Base-by-base conservation (phyloP, 92 coral and sea anemone genomes). In the Parazoanthus atlanticus region DNA sequence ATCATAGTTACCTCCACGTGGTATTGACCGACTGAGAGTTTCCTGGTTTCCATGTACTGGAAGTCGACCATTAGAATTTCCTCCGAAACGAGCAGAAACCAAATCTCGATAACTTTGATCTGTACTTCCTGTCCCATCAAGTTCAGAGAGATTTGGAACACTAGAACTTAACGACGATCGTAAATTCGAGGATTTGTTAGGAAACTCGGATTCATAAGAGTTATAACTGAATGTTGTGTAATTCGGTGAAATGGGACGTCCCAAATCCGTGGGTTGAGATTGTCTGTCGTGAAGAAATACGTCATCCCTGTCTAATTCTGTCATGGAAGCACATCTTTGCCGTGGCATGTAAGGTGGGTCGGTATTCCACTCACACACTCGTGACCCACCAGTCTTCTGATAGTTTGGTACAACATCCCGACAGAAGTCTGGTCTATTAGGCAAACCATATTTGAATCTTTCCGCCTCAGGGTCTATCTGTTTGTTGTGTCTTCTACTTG, bases 261-360 rank as follows among this genome's bases (percentile, higher is more conserved):
- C 66, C 66, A 67, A 70, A 28, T 23, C 46, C 5, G 3, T 84
- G 3, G 86, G 11, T 12, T 23, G 49, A 23, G 33, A 41, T 29
- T 3, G 86, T 21, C 32, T 38, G 17, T 46, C 40, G 8, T 40
- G 43, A 11, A 9, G 31, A 29, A 40, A 10, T 4, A 23, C 21
- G 11, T 21, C 32, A 8, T 70, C 66, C 26, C 40, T 71, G 31
- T 84, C 40, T 47, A 84, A 46, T 21, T 40, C 67, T 29, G 87
- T 69, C 46, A 84, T 3, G 13, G 87, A 84, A 47, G 78, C 49
- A 41, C 87, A 69, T 69, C 87, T 84, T 70, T 84, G 78, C 16
- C 28, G 64, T 33, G 32, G 11, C 78, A 67, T 19, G 64, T 46
- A 19, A 84, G 78, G 67, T 9, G 78, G n/a, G 61, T 25, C 13